Evolutionary conservation across 2,888 invertebrate genomes (phyloP).

Genomic region (Drosophila pseudotalamancana): DNA sequence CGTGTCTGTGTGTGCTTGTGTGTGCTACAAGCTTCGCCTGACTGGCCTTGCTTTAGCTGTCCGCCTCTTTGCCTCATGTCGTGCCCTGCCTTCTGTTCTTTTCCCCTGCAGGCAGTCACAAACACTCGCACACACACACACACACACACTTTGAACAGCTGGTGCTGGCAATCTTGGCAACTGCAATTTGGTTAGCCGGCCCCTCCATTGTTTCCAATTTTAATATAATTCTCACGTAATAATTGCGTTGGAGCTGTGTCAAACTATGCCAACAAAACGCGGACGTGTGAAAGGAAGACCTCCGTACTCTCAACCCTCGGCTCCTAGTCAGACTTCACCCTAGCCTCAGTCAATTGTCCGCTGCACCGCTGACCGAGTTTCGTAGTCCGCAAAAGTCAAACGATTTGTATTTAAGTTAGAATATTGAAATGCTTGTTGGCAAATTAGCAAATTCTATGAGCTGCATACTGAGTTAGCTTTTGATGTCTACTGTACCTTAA

Average conservation of each 20-base stretch:
- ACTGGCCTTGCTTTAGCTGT: conserved; percentile 1
- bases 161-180: conserved; percentile 44
- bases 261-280: conserved; percentile 61
- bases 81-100: conserved; percentile 45
- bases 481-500: background rate
- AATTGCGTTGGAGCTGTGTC: conserved; percentile 77
- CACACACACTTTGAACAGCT: conserved; percentile 4
- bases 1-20: background rate
- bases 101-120: conserved; percentile 41
- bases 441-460: background rate
- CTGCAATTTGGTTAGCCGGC: conserved; percentile 52
- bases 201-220: conserved; percentile 76
- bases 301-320: too few relatives aligned
- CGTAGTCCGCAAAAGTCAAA: too few relatives aligned
- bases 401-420: too few relatives aligned
- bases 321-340: background rate
- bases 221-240: conserved; percentile 82
- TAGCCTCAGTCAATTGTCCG: conserved; percentile 12
- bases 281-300: conserved; percentile 50
- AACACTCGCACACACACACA: background rate
- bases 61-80: conserved; percentile 18
- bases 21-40: conserved; percentile 7
- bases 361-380: too few relatives aligned
- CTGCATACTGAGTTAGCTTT: background rate
- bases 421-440: background rate